Evolutionary conservation across 2,797 vertebrate species (phyloP), one percentile per base, ranked within the genome.

Genomic region (Echiichthys vipera): DNA sequence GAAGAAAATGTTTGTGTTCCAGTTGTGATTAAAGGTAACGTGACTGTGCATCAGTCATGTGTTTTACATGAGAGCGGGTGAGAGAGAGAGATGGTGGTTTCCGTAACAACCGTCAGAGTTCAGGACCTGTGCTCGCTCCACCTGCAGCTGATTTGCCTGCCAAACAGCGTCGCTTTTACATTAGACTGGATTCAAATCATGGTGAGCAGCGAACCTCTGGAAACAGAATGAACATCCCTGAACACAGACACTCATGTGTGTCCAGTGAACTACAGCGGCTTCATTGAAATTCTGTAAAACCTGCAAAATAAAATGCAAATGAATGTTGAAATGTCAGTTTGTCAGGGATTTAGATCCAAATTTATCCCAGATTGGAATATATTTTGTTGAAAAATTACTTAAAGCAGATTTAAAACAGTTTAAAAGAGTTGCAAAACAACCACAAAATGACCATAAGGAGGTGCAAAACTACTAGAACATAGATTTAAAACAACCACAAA

Each of bases 131-230:
- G 32, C n/a, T 63, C 55, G 3, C 3, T 36, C 14, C 3, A 55
- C 62, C 58, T 65, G 61, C 53, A 58, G 71, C 58, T 71, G 45
- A 88, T 86, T 84, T 88, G 79, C 81, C 77, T 86, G 51, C 4
- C 74, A 88, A 82, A 88, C 20, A 14, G 8, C 3, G 0, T n/a
- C 3, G 4, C 46, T 4, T 27, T 45, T 17, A 29, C 43, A 58
- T 54, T 46, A 62, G 42, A 18, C 56, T 66, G 25, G 34, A 81
- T 57, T 84, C 80, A 81, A 78, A 83, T 83, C 39, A 25, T 0
- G 5, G 22, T 5, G 14, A 79, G 34, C 14, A 17, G 24, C 2
- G 15, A 5, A 22, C 32, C 1, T 42, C 32, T 13, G 10, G 14
- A 18, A 34, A 4, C 49, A 40, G n/a, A 17, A n/a, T n/a, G 1